Evolutionary conservation across 2,888 invertebrate genomes (phyloP).

Genomic region (Resseliella maxima): DNA sequence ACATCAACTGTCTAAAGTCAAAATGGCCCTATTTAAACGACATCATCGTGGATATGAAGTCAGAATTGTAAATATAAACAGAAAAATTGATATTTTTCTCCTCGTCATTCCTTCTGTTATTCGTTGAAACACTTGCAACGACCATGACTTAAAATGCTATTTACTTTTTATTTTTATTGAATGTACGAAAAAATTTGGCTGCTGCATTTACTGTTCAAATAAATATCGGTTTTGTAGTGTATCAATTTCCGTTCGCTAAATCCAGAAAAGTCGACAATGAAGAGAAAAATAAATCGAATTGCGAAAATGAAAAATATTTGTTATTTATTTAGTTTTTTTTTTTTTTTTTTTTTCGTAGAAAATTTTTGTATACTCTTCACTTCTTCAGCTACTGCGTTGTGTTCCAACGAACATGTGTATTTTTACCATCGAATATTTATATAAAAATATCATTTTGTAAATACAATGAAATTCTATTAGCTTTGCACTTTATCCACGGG

Average conservation of each 20-base stretch:
- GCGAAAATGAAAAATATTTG: conserved; percentile 54
- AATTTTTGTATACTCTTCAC: not conserved
- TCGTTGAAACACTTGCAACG: not conserved
- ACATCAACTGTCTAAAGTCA: not conserved
- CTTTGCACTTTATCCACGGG: conserved; percentile 51
- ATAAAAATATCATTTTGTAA: conserved; percentile 49
- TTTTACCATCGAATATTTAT: conserved; percentile 29
- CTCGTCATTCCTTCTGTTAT: too few relatives aligned
- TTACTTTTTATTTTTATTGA: not conserved
- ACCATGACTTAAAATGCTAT: not conserved
- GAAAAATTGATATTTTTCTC: not conserved
- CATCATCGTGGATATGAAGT: not conserved
- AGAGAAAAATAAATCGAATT: conserved; percentile 52
- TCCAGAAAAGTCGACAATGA: conserved; percentile 30
- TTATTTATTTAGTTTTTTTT: conserved; percentile 18
- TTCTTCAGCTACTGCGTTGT: not conserved
- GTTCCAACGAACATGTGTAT: not conserved
- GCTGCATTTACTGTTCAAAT: conserved; percentile 5
- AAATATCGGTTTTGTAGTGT: conserved; percentile 6
- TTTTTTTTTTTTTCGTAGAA: not conserved
- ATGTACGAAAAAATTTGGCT: not conserved
- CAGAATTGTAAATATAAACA: not conserved
- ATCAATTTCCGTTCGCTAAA: conserved; percentile 41
- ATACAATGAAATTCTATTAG: conserved; percentile 55
- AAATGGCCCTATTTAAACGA: not conserved